Base-by-base conservation (phyloP, 2,113 vertebrate species). In the Calyptommatus sinebrachiatus region DNA sequence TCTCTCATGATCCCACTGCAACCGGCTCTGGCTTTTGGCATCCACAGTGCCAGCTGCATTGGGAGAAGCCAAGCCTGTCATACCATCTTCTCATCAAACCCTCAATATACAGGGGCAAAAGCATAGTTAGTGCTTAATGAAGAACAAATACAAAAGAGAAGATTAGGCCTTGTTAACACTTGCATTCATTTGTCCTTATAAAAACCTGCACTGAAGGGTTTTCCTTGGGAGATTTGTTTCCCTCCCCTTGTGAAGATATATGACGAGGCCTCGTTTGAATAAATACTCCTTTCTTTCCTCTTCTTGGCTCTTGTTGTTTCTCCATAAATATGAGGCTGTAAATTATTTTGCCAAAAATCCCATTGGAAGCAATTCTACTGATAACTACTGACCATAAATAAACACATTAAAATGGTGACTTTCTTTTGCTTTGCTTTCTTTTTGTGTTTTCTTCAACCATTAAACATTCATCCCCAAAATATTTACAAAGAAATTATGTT, bases 11-110 rank as follows among this genome's bases (percentile, higher is more conserved):
- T 94, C 91, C 93, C 70, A 75, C 95, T 95, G 92, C 93, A 92
- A 89, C 89, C 89, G 83, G 88, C 90, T 93, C 92, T 35, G 74
- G 90, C 93, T 94, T 95, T 95, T 92, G 93, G 93, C 92, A 94
- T 93, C 53, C 31, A 81, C 3, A 11, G 80, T 95, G 92, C 91
- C 95, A 96, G 94, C 92, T 95, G 93, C 93, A 83, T 83, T 73
- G 82, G 92, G 92, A 94, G 95, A 96, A 96, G 94, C 94, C 94
- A 96, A 96, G 94, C 93, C 94, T 97, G 96, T 97, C 96, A 96
- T 94, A 92, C 86, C 93, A 93, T 94, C 95, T 97, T 96, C 95
- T 93, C 95, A 91, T 97, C 96, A 96, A 96, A 95, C 91, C 89
- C 84, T 92, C 93, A 90, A 91, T 88, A 91, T 88, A 82, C 41